Percentiles rank a stretch among this genome's conserved stretches.
phyloP scores from a whole-genome alignment of 2,113 vertebrate species.

The Myxocyprinus asiaticus region DNA sequence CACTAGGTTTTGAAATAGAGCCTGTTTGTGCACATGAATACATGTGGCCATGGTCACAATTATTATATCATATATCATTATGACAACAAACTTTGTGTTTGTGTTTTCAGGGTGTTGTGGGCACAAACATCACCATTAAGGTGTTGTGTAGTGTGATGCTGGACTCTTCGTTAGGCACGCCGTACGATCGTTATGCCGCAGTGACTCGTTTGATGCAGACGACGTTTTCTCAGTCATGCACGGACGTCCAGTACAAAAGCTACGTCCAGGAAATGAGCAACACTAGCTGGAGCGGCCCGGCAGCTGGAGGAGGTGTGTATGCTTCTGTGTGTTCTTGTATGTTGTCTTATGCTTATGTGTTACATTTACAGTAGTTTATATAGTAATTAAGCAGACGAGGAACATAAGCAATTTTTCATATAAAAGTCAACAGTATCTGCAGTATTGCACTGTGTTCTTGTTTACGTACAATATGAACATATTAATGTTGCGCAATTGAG shows the following conservation, averaged over 20 bases:
- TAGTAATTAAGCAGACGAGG: too few species aligned
- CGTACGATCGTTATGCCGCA: conserved; percentile 57
- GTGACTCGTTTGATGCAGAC: conserved; percentile 61
- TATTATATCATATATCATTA: too few species aligned
- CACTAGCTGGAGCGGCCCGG: conserved; percentile 63
- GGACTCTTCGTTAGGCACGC: conserved; percentile 60
- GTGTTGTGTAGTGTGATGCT: conserved; percentile 69
- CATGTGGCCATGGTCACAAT: too few species aligned
- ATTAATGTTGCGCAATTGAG: too few species aligned
- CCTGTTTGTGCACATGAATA: too few species aligned
- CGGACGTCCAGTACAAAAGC: conserved; percentile 62
- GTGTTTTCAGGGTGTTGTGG: conserved; percentile 52
- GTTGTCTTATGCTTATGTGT: too few species aligned
- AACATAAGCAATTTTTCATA: too few species aligned
- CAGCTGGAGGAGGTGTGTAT: conserved; percentile 66
- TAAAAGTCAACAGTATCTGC: too few species aligned
- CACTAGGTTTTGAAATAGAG: too few species aligned
- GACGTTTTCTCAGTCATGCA: conserved; percentile 56
- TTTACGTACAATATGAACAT: not conserved
- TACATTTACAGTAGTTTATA: too few species aligned
- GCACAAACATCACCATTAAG: conserved; percentile 70
- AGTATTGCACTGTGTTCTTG: not conserved
- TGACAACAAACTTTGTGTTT: not conserved
- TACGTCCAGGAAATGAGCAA: conserved; percentile 69
- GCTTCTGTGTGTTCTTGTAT: too few species aligned